Conservation (phyloP, 2,797 vertebrate genomes). For the Catamblyrhynchus diadema region DNA sequence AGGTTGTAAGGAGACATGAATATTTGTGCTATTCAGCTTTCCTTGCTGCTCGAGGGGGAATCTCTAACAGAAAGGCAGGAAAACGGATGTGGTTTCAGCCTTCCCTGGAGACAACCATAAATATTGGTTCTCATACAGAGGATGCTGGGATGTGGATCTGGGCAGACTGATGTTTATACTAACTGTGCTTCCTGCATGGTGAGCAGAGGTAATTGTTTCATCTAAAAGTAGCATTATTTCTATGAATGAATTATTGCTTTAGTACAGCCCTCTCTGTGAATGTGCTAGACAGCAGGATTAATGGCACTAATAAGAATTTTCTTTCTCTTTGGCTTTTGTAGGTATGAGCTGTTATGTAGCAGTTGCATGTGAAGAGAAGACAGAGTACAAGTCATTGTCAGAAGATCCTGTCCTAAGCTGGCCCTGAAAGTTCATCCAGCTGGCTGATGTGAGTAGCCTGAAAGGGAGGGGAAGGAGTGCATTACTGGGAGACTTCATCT, state of each 20-base stretch:
- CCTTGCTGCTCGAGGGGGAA: neutral
- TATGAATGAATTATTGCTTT: neutral
- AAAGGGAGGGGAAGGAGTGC: neutral
- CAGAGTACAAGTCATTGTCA: rapidly evolving
- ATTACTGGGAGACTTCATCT: neutral
- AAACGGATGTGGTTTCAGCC: conserved; percentile 17
- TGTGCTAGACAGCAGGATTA: neutral
- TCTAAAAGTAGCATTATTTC: neutral
- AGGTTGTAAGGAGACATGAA: neutral
- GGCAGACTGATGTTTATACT: neutral
- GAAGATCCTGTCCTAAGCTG: neutral
- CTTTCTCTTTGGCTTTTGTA: neutral
- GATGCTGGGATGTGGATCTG: neutral
- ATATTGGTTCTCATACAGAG: neutral
- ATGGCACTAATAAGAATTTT: neutral
- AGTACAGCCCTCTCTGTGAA: neutral
- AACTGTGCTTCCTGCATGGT: neutral
- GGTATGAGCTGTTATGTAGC: conserved; percentile 25
- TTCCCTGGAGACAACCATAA: neutral
- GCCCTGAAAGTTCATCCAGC: neutral
- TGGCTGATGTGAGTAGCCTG: neutral
- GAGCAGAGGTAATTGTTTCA: neutral
- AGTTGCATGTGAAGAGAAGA: conserved; percentile 13
- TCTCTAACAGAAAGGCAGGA: conserved; percentile 9
- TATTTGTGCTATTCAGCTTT: neutral